Conservation (phyloP, 2,113 vertebrate genomes). For the Pantherophis guttatus region DNA sequence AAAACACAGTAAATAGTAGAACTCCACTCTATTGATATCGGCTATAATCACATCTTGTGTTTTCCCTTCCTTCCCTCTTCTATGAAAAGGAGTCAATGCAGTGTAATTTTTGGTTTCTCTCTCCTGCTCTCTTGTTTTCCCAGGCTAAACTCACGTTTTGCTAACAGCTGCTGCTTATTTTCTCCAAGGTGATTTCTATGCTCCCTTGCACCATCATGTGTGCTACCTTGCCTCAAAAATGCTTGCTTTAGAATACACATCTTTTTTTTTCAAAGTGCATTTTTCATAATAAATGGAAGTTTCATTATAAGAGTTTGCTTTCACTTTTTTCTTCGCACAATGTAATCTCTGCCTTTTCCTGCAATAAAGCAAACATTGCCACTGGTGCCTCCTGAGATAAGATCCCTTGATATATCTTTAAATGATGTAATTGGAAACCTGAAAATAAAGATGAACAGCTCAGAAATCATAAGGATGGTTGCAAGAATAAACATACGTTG, state of each 20-base stretch:
- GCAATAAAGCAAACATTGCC: neutral
- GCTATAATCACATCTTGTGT: neutral
- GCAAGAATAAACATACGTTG: neutral
- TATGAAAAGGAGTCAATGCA: neutral
- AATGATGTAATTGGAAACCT: neutral
- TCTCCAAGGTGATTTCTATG: neutral
- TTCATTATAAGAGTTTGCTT: neutral
- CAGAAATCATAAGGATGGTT: neutral
- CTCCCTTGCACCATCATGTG: neutral
- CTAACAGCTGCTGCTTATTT: neutral
- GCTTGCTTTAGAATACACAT: neutral
- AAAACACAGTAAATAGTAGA: neutral
- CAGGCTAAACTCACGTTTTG: neutral
- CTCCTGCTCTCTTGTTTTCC: neutral
- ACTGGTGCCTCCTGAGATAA: neutral
- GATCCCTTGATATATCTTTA: neutral
- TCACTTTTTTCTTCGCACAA: neutral
- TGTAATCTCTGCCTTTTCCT: neutral
- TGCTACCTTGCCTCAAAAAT: neutral
- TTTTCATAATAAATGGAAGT: neutral
- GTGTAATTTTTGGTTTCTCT: neutral
- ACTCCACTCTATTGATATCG: neutral
- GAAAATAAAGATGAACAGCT: neutral
- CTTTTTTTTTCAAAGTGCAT: neutral
- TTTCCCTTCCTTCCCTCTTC: neutral